These are phyloP conservation scores for Galago senegalensis DNA, from an alignment of 2,797 vertebrate genomes.

Conservation along the genomic window DNA sequence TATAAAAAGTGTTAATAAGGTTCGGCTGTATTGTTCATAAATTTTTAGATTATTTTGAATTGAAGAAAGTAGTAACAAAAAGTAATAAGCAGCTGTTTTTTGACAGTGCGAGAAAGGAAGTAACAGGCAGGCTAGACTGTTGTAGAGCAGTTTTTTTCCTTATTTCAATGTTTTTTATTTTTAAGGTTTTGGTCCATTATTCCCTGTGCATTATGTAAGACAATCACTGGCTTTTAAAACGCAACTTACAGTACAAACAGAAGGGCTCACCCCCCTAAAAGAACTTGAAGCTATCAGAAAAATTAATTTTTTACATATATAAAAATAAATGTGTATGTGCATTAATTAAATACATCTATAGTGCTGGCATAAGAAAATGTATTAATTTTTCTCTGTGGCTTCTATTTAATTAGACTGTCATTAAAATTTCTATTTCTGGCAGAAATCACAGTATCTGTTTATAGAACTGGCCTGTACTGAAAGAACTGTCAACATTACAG, in stretches of 20 bases:
- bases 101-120: conserved; percentile 74
- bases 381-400: conserved; percentile 59
- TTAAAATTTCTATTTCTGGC: conserved; percentile 78
- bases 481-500: conserved; percentile 49
- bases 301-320: neutral
- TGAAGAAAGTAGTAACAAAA: conserved; percentile 74
- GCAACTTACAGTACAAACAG: neutral
- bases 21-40: conserved; percentile 60
- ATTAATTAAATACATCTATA: conserved; percentile 71
- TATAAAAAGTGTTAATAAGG: conserved; percentile 65
- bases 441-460: conserved; percentile 70
- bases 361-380: conserved; percentile 66
- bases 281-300: conserved; percentile 33
- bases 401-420: conserved; percentile 78
- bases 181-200: neutral
- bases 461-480: conserved; percentile 67
- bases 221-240: conserved; percentile 9
- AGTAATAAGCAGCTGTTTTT: conserved; percentile 69
- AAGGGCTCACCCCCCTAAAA: conserved; percentile 17
- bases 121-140: conserved; percentile 61
- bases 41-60: conserved; percentile 67
- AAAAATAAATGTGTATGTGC: conserved; percentile 28
- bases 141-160: conserved; percentile 18
- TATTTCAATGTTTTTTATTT: conserved; percentile 36
- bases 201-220: conserved; percentile 3